Conservation (phyloP, 2,797 vertebrate species). For the Anguilla megastoma region DNA sequence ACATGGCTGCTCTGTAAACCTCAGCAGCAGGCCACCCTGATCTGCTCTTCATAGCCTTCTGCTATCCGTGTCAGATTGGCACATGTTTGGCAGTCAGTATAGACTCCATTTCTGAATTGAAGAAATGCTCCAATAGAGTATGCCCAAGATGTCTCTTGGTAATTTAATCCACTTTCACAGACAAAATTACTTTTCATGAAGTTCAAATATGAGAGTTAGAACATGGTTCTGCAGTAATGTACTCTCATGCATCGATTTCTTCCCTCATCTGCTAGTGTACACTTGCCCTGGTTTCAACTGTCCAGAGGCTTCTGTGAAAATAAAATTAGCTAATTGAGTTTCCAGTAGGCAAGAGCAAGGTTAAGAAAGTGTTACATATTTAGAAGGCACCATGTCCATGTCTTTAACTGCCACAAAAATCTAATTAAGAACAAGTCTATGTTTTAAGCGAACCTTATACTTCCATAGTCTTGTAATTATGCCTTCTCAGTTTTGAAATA, state of each 20-base stretch:
- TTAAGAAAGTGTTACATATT: constrained; percentile 17
- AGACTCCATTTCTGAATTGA: neutral
- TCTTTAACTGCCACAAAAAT: neutral
- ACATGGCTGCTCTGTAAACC: constrained; percentile 44
- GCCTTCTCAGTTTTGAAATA: neutral
- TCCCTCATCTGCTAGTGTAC: neutral
- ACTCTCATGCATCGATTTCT: neutral
- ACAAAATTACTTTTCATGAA: constrained; percentile 9
- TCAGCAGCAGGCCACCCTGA: constrained; percentile 32
- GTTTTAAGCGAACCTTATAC: constrained; percentile 3
- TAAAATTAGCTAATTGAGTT: constrained; percentile 17
- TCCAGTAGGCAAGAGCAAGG: constrained; percentile 13
- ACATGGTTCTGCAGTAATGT: neutral
- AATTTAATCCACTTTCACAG: neutral
- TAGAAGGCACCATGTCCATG: neutral
- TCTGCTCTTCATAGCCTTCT: constrained; percentile 5
- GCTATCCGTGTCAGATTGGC: neutral
- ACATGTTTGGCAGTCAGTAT: neutral
- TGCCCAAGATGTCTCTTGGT: neutral
- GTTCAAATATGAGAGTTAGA: neutral
- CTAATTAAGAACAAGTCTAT: neutral
- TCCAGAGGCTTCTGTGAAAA: neutral
- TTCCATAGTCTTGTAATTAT: neutral
- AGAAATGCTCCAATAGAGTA: neutral
- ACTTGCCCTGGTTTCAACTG: neutral